These are phyloP conservation scores for Sinocyclocheilus anshuiensis DNA, from an alignment of 2,113 vertebrate genomes.

Conservation along the genomic window DNA sequence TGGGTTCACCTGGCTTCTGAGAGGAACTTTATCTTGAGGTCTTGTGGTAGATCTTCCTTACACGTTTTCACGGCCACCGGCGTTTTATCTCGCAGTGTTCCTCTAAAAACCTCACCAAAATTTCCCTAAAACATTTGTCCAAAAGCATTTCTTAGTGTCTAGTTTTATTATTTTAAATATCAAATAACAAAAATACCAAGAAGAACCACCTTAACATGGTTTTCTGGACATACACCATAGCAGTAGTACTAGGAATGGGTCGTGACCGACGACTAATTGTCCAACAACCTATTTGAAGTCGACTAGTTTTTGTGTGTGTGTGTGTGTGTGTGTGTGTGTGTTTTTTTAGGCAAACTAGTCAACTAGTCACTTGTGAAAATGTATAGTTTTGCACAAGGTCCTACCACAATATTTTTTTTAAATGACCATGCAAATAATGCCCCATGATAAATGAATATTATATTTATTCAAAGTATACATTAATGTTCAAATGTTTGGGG, in stretches of 20 bases:
- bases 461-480: no score
- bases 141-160: neutral
- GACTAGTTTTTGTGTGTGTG: no score
- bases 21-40: constrained; percentile 94
- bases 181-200: neutral
- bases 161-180: neutral
- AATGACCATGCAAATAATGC: no score
- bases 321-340: no score
- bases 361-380: no score
- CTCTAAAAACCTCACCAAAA: constrained; percentile 97
- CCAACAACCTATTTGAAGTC: no score
- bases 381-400: no score
- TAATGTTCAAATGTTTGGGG: no score
- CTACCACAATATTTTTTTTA: no score
- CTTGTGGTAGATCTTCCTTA: constrained; percentile 97
- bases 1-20: constrained; percentile 88
- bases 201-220: neutral
- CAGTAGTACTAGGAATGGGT: neutral
- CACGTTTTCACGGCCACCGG: constrained; percentile 95
- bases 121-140: constrained; percentile 78
- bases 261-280: neutral
- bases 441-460: no score
- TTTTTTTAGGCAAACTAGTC: no score
- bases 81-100: constrained; percentile 91
- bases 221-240: neutral